Base-by-base conservation (phyloP, 1,140 invertebrate species). In the Macrotrachela quadricornifera region DNA sequence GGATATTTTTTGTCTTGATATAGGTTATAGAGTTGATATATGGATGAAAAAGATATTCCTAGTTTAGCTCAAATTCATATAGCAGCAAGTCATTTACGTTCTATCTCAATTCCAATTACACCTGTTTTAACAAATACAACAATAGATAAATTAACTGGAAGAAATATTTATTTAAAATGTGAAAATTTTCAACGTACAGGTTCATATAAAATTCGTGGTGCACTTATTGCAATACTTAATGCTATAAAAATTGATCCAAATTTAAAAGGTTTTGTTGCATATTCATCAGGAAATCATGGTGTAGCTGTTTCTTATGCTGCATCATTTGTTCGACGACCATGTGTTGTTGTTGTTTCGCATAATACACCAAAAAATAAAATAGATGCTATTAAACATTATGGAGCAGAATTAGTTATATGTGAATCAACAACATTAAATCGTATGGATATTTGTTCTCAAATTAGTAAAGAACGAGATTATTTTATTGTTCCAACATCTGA, bases 211-310 rank as follows among this genome's bases (percentile, higher is more conserved):
- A 62, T 60, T 14, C 57, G 67, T 37, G 67, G 67, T 13, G 65
- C 67, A n/a, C 39, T 67, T 6, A 68, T 67, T 58, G 59, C 64
- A 18, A 64, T 68, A 15, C 37, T 57, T 15, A 42, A 8, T 18
- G 48, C 44, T 15, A 16, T 50, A 11, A 45, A 6, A 13, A 6
- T 17, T 43, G 55, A 8, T 13, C 4, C 44, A 14, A 53, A 47
- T 53, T 17, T 37, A 14, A 14, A 45, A 39, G 53, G 47, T 47
- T 45, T 57, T 62, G 64, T 70, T 1, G 72, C 71, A 4, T 68
- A 72, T 57, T 71, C 68, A 51, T 71, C 67, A 58, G 71, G 71
- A 36, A 73, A 73, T 54, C 71, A 73, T 63, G 71, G 70, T 12
- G 67, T 70, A 49, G 71, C 65, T 1, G 50, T 72, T 43, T 67